Percentiles rank a stretch among this genome's conserved stretches.
Evolutionary conservation across 1,140 invertebrate species (phyloP).

Genomic region (Drosophila insularis): DNA sequence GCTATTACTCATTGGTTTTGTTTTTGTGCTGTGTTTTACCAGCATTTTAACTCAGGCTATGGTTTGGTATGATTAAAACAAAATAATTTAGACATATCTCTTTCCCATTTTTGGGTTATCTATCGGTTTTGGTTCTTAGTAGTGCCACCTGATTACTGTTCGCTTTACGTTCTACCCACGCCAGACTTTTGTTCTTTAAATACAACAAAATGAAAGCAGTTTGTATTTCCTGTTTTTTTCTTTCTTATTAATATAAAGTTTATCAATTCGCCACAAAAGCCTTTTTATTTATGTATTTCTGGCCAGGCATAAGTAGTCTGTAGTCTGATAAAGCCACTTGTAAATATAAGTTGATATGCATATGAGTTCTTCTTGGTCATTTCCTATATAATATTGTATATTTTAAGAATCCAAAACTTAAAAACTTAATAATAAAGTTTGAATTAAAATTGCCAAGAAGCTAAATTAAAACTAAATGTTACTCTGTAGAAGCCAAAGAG

Average conservation of each 20-base stretch:
- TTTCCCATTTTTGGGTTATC: neutral
- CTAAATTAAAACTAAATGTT: too few species aligned
- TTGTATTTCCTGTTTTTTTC: neutral
- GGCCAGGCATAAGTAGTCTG: neutral
- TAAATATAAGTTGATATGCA: too few species aligned
- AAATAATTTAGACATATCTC: constrained; percentile 9
- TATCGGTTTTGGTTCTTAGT: neutral
- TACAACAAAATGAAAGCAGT: neutral
- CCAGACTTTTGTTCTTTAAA: constrained; percentile 6
- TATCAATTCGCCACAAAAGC: neutral
- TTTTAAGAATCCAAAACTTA: too few species aligned
- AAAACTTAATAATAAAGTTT: too few species aligned
- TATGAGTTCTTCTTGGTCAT: too few species aligned
- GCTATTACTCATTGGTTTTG: constrained; percentile 38
- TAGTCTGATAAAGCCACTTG: neutral
- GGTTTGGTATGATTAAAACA: constrained; percentile 52
- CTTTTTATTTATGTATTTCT: neutral
- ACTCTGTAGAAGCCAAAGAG: neutral
- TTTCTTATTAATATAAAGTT: neutral
- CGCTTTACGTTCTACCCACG: neutral
- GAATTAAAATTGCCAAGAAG: too few species aligned
- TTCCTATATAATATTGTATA: too few species aligned
- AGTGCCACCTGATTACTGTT: neutral
- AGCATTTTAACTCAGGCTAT: constrained; percentile 41
- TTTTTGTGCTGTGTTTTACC: constrained; percentile 47